Evolutionary conservation across 2,888 invertebrate species (phyloP).

Genomic region (Leptinotarsa juncta): DNA sequence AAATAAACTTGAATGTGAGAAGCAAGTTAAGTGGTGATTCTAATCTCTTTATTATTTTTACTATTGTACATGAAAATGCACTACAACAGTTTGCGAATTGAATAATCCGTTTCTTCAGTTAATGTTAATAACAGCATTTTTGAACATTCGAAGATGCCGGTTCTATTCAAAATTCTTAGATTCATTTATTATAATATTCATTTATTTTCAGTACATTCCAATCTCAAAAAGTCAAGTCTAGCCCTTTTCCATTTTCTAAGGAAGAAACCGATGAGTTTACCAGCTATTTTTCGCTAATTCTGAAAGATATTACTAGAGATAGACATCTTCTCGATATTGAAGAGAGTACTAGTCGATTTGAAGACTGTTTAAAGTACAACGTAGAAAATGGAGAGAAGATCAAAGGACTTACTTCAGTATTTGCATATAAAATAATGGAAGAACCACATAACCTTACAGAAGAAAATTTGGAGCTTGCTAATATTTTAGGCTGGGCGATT

Average conservation of each 20-base stretch:
- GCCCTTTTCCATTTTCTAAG: slow-evolving; percentile 17
- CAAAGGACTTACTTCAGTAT: slow-evolving; percentile 25
- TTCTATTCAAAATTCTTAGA: too few species aligned
- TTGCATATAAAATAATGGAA: slow-evolving; percentile 28
- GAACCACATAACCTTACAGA: slow-evolving; percentile 20
- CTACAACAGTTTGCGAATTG: too few species aligned
- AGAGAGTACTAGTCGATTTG: slow-evolving; percentile 21
- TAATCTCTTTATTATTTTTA: too few species aligned
- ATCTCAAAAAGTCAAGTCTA: background rate
- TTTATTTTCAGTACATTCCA: background rate
- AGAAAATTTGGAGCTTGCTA: slow-evolving; percentile 28
- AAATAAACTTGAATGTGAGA: too few species aligned
- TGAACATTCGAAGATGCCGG: too few species aligned
- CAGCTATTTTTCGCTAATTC: slow-evolving; percentile 20
- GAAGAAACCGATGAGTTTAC: slow-evolving; percentile 25
- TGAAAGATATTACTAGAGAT: slow-evolving; percentile 17
- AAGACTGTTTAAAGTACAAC: slow-evolving; percentile 11
- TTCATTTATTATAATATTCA: too few species aligned
- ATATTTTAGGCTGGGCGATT: slow-evolving; percentile 29
- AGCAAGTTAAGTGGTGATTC: too few species aligned
- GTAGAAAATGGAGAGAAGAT: slow-evolving; percentile 24
- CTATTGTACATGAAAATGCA: too few species aligned
- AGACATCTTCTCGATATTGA: slow-evolving; percentile 10
- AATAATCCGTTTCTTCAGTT: too few species aligned
- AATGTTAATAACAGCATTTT: too few species aligned